Evolutionary conservation across 2,797 vertebrate genomes (phyloP).

Genomic region (Rhinoraja longicauda): DNA sequence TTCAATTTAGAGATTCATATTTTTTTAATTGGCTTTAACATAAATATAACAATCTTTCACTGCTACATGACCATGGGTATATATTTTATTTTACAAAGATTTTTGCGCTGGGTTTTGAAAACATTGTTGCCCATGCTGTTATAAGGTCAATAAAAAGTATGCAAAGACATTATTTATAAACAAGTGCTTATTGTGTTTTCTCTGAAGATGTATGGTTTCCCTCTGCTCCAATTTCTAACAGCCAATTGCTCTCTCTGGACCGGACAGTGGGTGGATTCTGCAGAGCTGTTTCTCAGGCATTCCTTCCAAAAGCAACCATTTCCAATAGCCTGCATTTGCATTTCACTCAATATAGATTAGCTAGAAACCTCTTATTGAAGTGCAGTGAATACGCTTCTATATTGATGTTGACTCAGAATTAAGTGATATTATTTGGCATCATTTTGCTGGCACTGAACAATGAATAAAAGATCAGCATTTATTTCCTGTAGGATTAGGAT

Average conservation of each 20-base stretch:
- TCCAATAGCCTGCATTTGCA: neutral
- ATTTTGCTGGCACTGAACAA: neutral
- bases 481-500: constrained; percentile 9
- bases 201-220: neutral
- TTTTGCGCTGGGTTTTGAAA: neutral
- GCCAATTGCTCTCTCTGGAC: neutral
- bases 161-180: neutral
- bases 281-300: neutral
- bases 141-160: too few species aligned
- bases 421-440: constrained; percentile 16
- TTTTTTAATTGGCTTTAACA: too few species aligned
- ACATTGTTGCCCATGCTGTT: neutral
- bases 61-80: neutral
- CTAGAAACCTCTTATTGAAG: neutral
- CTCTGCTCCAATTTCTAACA: neutral
- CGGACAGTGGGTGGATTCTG: neutral
- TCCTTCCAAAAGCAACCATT: neutral
- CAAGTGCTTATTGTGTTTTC: neutral
- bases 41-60: neutral
- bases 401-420: constrained; percentile 7
- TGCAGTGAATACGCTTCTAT: neutral
- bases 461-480: neutral
- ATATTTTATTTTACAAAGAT: neutral
- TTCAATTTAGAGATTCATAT: too few species aligned
- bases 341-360: constrained; percentile 30